Evolutionary conservation across 2,888 invertebrate species (phyloP).

Genomic region (Limenitis camilla): DNA sequence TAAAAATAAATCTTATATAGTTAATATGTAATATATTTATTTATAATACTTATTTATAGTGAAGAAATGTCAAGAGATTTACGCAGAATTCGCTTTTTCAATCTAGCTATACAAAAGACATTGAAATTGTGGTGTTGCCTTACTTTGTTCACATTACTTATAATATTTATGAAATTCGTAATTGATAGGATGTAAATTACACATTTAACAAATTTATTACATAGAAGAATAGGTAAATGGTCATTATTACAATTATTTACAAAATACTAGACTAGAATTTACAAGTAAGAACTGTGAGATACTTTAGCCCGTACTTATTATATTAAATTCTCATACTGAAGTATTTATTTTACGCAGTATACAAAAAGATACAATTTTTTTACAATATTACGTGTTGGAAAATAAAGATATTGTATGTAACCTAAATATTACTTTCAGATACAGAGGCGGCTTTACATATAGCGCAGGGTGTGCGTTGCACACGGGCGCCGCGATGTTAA

Average conservation of each 20-base stretch:
- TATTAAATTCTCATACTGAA: no score
- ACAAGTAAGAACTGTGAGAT: no score
- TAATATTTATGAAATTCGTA: constrained; percentile 41
- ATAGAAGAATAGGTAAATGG: not conserved
- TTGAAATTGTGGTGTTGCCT: constrained; percentile 43
- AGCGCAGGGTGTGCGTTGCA: no score
- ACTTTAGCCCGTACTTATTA: no score
- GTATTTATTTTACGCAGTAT: no score
- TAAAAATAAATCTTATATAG: constrained; percentile 52
- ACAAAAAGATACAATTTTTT: no score
- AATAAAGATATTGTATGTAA: no score
- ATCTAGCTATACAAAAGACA: constrained; percentile 28
- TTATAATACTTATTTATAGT: constrained; percentile 31
- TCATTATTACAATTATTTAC: constrained; percentile 1
- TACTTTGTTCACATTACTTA: constrained; percentile 25
- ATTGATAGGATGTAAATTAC: constrained; percentile 30
- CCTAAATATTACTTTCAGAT: no score
- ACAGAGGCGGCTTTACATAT: no score
- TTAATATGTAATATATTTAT: constrained; percentile 17
- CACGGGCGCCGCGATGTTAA: no score
- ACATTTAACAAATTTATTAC: constrained; percentile 9
- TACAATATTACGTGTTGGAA: no score
- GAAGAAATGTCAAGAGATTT: constrained; percentile 29
- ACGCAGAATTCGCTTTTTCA: constrained; percentile 38
- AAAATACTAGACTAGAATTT: not conserved